These are phyloP conservation scores for Panthera uncia DNA, from an alignment of 2,113 vertebrate genomes.

Conservation along the genomic window DNA sequence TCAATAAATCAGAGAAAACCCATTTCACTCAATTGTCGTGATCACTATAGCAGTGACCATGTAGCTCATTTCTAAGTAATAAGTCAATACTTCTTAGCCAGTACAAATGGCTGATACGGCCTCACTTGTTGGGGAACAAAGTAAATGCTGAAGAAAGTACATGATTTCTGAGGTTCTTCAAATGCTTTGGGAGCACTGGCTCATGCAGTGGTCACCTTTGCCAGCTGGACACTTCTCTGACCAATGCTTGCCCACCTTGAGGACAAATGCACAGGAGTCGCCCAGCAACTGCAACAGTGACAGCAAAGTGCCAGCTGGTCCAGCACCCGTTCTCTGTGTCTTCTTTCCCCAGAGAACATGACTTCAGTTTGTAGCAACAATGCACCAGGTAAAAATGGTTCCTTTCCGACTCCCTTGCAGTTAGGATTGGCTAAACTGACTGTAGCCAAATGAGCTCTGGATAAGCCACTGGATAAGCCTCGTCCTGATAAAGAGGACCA, in stretches of 20 bases:
- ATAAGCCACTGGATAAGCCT: neutral
- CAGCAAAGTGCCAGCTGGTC: neutral
- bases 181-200: neutral
- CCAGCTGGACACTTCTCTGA: neutral
- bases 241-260: neutral
- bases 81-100: neutral
- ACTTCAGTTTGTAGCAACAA: neutral
- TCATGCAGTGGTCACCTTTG: neutral
- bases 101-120: neutral
- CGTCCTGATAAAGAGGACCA: neutral
- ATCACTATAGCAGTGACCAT: neutral
- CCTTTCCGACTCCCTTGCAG: neutral
- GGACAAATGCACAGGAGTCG: neutral
- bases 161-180: neutral
- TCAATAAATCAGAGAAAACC: neutral
- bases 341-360: neutral
- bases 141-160: neutral
- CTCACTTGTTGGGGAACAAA: neutral
- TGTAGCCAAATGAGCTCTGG: neutral
- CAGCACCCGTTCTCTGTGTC: neutral
- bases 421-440: neutral
- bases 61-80: neutral
- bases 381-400: neutral
- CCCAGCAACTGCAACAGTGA: neutral
- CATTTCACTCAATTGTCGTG: neutral